A percentile compares a stretch with the other conserved stretches of the same genome.
Evolutionary conservation across 2,888 invertebrate species (phyloP).

Genomic region (Lampropteryx suffumata): DNA sequence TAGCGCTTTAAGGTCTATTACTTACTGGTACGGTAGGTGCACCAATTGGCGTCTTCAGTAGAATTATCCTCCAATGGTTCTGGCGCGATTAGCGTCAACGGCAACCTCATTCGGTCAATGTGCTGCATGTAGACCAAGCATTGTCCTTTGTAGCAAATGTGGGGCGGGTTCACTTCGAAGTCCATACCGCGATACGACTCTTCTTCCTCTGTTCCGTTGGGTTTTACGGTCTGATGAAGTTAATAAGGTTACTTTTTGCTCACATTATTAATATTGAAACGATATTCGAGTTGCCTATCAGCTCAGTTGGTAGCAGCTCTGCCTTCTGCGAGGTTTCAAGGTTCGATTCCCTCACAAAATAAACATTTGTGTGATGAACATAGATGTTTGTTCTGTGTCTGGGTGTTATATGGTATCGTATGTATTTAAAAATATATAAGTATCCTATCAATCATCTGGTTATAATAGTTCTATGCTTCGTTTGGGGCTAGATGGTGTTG

Average conservation of each 20-base stretch:
- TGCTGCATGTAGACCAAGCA: conserved; percentile 75
- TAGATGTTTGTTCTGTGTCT: no score
- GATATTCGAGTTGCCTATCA: no score
- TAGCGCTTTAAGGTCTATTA: not conserved
- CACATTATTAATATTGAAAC: no score
- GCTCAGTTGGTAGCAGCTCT: no score
- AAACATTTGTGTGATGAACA: no score
- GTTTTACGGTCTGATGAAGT: conserved; percentile 23
- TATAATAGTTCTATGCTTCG: no score
- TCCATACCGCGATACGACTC: conserved; percentile 33
- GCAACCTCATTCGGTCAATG: conserved; percentile 58
- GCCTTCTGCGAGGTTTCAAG: no score
- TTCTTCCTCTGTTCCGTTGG: conserved; percentile 48
- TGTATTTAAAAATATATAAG: no score
- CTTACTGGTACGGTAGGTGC: conserved; percentile 82
- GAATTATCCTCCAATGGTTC: conserved; percentile 55
- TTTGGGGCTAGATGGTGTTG: no score
- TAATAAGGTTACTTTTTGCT: not conserved
- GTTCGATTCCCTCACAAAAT: no score
- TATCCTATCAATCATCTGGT: no score
- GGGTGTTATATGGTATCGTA: no score
- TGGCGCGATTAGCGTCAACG: conserved; percentile 62
- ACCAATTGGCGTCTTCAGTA: conserved; percentile 80
- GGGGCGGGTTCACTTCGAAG: conserved; percentile 67
- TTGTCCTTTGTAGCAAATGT: conserved; percentile 68